Conservation (phyloP, 1,140 invertebrate genomes). For the Neotoxoptera formosana region DNA sequence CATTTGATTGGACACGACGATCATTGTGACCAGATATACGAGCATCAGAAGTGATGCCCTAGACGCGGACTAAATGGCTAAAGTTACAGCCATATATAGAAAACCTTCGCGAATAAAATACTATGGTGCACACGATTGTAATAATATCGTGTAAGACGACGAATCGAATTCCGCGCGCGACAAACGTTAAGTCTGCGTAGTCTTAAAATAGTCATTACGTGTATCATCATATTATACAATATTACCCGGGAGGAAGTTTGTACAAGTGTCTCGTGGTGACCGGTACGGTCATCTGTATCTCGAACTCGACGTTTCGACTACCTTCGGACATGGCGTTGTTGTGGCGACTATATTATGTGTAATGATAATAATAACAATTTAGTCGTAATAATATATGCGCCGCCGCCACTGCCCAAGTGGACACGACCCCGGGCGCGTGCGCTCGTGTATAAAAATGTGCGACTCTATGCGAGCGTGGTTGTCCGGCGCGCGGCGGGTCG, state of each 20-base stretch:
- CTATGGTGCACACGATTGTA: too few relatives aligned
- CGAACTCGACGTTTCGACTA: conserved; percentile 50
- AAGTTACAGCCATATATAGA: not conserved
- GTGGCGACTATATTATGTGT: conserved; percentile 14
- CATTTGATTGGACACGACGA: not conserved
- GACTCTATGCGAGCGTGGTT: not conserved
- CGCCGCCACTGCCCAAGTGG: not conserved
- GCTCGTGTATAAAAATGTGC: not conserved
- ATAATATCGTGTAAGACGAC: too few relatives aligned
- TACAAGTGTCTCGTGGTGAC: conserved; percentile 54
- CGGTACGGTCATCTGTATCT: conserved; percentile 55
- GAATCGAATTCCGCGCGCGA: not conserved
- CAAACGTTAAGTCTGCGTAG: not conserved
- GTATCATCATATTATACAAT: not conserved
- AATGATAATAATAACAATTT: not conserved
- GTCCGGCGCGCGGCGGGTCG: not conserved
- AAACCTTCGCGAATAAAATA: not conserved
- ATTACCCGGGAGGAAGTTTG: conserved; percentile 52
- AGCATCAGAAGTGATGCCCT: not conserved
- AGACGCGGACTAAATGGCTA: not conserved
- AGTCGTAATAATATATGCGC: not conserved
- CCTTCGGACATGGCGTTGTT: conserved; percentile 48
- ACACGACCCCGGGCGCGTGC: not conserved
- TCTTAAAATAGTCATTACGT: not conserved
- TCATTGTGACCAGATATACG: not conserved